Evolutionary conservation across 2,113 vertebrate species (phyloP), one percentile per base, ranked within the genome.

Genomic region (Haemorhous mexicanus): DNA sequence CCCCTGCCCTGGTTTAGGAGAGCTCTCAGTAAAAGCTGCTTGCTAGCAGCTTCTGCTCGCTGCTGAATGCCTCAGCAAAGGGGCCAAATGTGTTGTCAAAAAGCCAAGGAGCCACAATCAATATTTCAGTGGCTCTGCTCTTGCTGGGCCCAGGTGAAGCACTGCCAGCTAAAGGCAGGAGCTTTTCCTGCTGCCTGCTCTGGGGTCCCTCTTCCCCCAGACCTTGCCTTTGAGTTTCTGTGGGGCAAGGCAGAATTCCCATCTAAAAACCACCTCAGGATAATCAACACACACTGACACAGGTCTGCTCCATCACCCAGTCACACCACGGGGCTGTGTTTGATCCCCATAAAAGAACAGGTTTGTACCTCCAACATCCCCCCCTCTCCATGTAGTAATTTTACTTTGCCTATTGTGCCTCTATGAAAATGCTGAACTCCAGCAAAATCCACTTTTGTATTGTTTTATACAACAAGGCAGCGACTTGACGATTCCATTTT

Each of bases 401-500:
- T 92, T 30, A 73, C 66, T 84, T 84, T 33, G 20, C 53, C 85
- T 64, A 4, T 80, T 87, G 55, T 73, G 70, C 50, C 13, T 15
- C 43, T 70, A 11, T 1, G 8, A 78, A 89, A 90, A 77, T 2
- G 19, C 83, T 61, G 61, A 90, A 77, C 28, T 84, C 78, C 11
- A 67, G 52, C 61, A 72, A 81, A 84, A 90, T 58, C 46, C 13
- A 12, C 37, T 89, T 87, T 53, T 49, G 44, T 58, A 13, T 84
- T 81, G 56, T 80, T 95, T 89, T 56, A 68, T n/a, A n/a, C 63
- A 78, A 63, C 33, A 86, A 28, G 11, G 18, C 73, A 16, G 47
- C 15, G 56, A 92, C 44, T 84, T 13, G 69, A 74, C 72, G 90
- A 22, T 53, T 94, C 77, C 73, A 43, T 67, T 92, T 92, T 96